phyloP scores from a whole-genome alignment of 2,888 invertebrate genomes.

The Archips xylosteana region DNA sequence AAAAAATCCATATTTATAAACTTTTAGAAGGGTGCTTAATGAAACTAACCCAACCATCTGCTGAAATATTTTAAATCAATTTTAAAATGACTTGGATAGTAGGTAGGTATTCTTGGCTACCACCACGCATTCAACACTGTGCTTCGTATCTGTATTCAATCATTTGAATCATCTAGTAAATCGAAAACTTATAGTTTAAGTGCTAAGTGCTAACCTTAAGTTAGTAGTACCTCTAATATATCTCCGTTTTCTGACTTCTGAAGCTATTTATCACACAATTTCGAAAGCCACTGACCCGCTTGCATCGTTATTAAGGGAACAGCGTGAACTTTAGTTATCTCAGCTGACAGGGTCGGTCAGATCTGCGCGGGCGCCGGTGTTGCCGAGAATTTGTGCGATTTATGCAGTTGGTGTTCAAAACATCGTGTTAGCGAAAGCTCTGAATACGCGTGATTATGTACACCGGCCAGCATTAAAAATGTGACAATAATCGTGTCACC shows the following conservation, averaged over 20 bases:
- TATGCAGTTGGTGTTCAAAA: neutral
- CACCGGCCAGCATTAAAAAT: too few relatives aligned
- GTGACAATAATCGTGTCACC: too few relatives aligned
- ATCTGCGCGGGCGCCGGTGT: slow-evolving; percentile 27
- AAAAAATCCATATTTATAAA: too few relatives aligned
- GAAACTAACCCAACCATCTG: too few relatives aligned
- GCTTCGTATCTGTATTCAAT: too few relatives aligned
- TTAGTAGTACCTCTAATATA: neutral
- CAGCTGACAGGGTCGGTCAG: slow-evolving; percentile 52
- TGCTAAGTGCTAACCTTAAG: neutral
- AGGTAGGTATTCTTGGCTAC: too few relatives aligned
- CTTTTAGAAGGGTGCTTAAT: too few relatives aligned
- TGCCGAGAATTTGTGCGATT: slow-evolving; percentile 16
- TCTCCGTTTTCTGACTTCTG: slow-evolving; percentile 13
- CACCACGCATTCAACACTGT: too few relatives aligned
- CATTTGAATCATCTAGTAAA: too few relatives aligned
- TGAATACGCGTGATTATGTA: too few relatives aligned
- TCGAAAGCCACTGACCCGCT: slow-evolving; percentile 54
- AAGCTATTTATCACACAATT: slow-evolving; percentile 47
- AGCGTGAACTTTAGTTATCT: slow-evolving; percentile 62
- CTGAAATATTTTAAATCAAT: too few relatives aligned
- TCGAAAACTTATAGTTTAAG: neutral
- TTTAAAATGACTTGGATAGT: too few relatives aligned
- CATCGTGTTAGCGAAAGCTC: neutral
- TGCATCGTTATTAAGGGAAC: slow-evolving; percentile 55